phyloP scores from a whole-genome alignment of 2,888 invertebrate genomes.

The Hirtodrosophila trivittata region DNA sequence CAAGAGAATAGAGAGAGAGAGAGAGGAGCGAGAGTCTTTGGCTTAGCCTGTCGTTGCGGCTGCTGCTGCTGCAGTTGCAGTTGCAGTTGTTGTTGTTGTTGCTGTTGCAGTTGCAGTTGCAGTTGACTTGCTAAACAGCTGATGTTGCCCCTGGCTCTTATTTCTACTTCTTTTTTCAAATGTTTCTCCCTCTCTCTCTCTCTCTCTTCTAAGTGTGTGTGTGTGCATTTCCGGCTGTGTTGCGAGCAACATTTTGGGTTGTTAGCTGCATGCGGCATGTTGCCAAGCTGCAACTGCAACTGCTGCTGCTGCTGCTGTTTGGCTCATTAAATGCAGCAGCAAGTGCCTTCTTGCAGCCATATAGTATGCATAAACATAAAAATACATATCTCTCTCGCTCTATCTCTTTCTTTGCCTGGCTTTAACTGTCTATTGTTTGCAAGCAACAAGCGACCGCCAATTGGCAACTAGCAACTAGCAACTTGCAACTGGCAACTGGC shows the following conservation, averaged over 20 bases:
- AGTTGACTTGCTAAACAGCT: constrained; percentile 37
- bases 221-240: constrained; percentile 50
- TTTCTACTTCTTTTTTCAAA: constrained; percentile 1
- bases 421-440: constrained; percentile 74
- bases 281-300: constrained; percentile 5
- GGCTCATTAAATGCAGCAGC: constrained; percentile 67
- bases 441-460: constrained; percentile 35
- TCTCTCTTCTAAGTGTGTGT: constrained; percentile 1
- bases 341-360: constrained; percentile 59
- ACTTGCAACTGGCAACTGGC: constrained; percentile 11
- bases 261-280: constrained; percentile 4
- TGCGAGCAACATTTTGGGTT: constrained; percentile 24
- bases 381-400: constrained; percentile 30
- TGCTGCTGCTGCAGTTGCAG: constrained; percentile 21
- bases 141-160: constrained; percentile 35
- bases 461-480: constrained; percentile 13
- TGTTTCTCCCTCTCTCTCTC: constrained; percentile 10
- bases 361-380: constrained; percentile 60
- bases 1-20: constrained; percentile 15
- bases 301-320: constrained; percentile 17
- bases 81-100: constrained; percentile 18
- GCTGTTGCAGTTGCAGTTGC: background rate
- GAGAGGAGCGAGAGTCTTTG: constrained; percentile 15
- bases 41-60: too few relatives aligned
- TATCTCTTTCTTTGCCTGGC: constrained; percentile 29